Evolutionary conservation across 1,140 invertebrate genomes (phyloP).

Genomic region (Solenopsis invicta): DNA sequence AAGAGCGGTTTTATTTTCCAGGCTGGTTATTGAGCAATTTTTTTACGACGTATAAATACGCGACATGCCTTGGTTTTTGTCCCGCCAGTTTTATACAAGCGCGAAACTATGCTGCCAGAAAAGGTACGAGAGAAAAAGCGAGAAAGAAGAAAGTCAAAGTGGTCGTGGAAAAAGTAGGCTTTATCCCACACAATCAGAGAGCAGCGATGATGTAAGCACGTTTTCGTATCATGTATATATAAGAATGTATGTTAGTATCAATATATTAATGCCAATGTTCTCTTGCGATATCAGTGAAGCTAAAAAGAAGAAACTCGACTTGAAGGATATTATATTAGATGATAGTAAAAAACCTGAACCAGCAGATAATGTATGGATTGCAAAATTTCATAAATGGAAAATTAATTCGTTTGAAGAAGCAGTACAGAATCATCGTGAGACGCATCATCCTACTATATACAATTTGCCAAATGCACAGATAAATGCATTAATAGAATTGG

Average conservation of each 20-base stretch:
- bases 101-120: constrained; percentile 90
- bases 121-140: constrained; percentile 91
- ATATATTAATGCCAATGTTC: not conserved
- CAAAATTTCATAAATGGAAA: constrained; percentile 88
- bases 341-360: not conserved
- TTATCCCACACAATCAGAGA: constrained; percentile 89
- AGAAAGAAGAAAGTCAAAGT: constrained; percentile 91
- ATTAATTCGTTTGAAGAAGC: constrained; percentile 91
- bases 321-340: not conserved
- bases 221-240: constrained; percentile 39
- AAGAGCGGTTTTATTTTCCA: constrained; percentile 10
- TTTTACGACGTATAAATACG: constrained; percentile 29
- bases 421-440: constrained; percentile 91
- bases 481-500: constrained; percentile 90
- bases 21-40: constrained; percentile 64
- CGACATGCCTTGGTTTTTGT: constrained; percentile 27
- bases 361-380: constrained; percentile 90
- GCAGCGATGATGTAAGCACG: constrained; percentile 83
- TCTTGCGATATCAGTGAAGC: not conserved
- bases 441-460: constrained; percentile 92
- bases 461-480: constrained; percentile 90
- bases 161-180: constrained; percentile 90
- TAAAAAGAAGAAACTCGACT: not conserved
- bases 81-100: constrained; percentile 77
- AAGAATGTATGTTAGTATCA: constrained; percentile 50